Evolutionary conservation across 2,888 invertebrate species (phyloP), one percentile per base, ranked within the genome.

Genomic region (Serrognathus titanus): DNA sequence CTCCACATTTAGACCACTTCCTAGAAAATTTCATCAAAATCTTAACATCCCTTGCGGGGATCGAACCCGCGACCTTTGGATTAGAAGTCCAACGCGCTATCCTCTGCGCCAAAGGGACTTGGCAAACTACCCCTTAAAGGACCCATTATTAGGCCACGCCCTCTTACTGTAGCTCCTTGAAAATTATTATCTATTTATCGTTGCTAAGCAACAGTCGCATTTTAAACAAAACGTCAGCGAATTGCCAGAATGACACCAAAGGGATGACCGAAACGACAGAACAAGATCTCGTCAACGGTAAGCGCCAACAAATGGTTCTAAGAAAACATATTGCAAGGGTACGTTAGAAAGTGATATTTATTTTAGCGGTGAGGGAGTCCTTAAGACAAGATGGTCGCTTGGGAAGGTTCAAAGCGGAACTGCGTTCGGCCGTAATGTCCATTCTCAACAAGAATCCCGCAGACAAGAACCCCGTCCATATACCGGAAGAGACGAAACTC

Each of bases 61-160:
- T 88, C 87, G 88, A 88, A 88, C 87, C 87, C 88, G 86, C 87
- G 89, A 88, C 88, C 89, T 88, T 88, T 88, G 88, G 89, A 89
- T 89, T 88, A 88, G 88, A 89, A 89, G 89, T 89, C 88, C 88
- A 88, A 88, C 88, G 88, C 88, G 88, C 88, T 88, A 88, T 88
- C 89, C 89, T 85, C 88, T 89, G 88, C 88, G 88, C 89, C 86
- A 89, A 85, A 87, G 87, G 88, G 88, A 88, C 88, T 11, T 39
- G 39, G 5, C 1, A 39, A 39, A 11, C 12, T 1, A 39, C n/a
- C 39, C 39, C 39, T 10, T 4, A 7, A 8, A 1, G 3, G 39
- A 3, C 12, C 6, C 10, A 39, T 31, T 31, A 31, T 6, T 31
- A 31, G 24, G 24, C 1, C 24, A 31, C 24, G 6, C 6, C 24